These are phyloP conservation scores for Autographa pulchrina DNA, from an alignment of 2,888 invertebrate genomes.

Conservation along the genomic window DNA sequence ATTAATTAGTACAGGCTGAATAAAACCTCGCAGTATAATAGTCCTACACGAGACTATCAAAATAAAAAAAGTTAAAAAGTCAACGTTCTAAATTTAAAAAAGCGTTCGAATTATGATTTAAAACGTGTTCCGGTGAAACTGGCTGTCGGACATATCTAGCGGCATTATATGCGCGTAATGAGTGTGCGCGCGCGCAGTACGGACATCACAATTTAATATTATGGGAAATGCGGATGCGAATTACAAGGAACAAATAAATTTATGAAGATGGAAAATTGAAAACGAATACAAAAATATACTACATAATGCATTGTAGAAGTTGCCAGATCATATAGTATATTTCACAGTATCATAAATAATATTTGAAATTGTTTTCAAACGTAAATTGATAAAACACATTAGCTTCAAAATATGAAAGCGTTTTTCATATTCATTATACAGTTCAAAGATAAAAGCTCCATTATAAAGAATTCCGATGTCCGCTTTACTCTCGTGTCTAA, in stretches of 20 bases:
- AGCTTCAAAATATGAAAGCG: conserved; percentile 48
- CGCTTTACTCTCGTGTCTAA: conserved; percentile 79
- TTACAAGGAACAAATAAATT: not conserved
- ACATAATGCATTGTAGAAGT: conserved; percentile 12
- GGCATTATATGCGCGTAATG: conserved; percentile 87
- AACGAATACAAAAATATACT: conserved; percentile 5
- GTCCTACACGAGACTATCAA: conserved; percentile 42
- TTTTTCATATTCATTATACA: conserved; percentile 47
- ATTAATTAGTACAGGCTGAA: conserved; percentile 47
- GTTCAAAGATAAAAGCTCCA: conserved; percentile 50
- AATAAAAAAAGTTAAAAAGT: conserved; percentile 78
- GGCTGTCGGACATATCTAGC: conserved; percentile 87
- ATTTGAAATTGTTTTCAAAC: conserved; percentile 36
- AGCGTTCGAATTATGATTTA: conserved; percentile 88
- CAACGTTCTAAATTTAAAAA: conserved; percentile 87
- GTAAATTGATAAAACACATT: conserved; percentile 50
- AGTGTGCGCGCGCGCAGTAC: conserved; percentile 73
- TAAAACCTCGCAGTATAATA: conserved; percentile 28
- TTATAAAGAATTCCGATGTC: conserved; percentile 69
- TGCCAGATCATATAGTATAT: conserved; percentile 30
- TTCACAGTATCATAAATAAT: conserved; percentile 43
- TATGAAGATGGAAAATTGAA: not conserved
- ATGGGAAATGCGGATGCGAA: not conserved
- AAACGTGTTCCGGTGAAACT: conserved; percentile 90
- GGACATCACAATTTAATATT: conserved; percentile 67